Conservation (phyloP, 2,888 invertebrate genomes). For the Rotaria socialis region DNA sequence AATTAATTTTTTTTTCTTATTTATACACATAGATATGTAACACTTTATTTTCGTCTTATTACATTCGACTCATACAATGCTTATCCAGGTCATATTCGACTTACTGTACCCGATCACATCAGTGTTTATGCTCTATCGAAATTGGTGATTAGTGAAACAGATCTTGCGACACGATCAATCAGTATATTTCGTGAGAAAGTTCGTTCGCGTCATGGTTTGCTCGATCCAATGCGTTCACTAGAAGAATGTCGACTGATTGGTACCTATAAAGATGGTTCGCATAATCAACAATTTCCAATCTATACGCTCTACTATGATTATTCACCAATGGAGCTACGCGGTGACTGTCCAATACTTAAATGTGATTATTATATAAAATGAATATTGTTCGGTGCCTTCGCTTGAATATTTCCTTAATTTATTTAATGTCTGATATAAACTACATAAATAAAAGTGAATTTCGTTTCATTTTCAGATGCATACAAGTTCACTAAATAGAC, state of each 20-base stretch:
- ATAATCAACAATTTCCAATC: background rate
- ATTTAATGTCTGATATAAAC: background rate
- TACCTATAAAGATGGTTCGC: background rate
- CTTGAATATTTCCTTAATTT: background rate
- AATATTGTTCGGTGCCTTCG: background rate
- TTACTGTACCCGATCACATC: constrained; percentile 1
- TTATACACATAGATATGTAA: background rate
- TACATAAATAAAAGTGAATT: background rate
- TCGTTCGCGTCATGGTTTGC: background rate
- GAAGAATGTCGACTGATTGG: background rate
- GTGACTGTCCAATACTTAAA: constrained; percentile 27
- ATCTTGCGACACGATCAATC: background rate
- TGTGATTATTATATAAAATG: constrained; percentile 16
- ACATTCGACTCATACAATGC: background rate
- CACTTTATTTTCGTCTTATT: background rate
- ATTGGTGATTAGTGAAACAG: background rate
- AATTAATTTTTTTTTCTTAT: background rate
- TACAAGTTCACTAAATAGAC: background rate
- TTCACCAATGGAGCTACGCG: background rate
- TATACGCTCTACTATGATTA: constrained; percentile 34
- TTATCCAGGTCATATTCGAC: constrained; percentile 7
- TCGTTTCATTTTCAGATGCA: background rate
- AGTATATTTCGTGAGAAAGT: constrained; percentile 11
- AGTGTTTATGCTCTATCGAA: background rate
- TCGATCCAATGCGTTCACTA: background rate